A percentile compares a stretch with the other conserved stretches of the same genome.
These are phyloP conservation scores for Cerastoderma edule DNA, from an alignment of 2,888 invertebrate genomes.

Conservation along the genomic window DNA sequence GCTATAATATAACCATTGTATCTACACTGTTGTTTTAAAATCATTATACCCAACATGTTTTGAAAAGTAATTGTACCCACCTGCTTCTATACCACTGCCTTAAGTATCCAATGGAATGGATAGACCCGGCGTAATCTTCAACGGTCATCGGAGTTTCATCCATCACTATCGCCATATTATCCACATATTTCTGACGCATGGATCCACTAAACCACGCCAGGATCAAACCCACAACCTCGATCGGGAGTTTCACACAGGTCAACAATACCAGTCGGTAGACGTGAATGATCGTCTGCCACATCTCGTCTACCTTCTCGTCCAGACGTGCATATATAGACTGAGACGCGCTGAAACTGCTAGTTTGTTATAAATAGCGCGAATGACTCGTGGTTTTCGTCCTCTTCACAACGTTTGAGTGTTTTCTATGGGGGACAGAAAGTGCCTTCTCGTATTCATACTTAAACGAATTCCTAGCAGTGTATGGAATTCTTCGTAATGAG, in stretches of 20 bases:
- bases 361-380: not conserved
- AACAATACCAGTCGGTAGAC: not conserved
- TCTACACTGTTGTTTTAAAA: too few relatives aligned
- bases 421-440: too few relatives aligned
- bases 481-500: too few relatives aligned
- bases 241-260: not conserved
- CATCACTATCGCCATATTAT: conserved; percentile 7
- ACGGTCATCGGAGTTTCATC: not conserved
- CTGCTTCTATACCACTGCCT: conserved; percentile 20
- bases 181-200: conserved; percentile 2
- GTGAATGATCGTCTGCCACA: not conserved
- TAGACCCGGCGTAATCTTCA: conserved; percentile 11
- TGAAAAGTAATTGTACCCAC: not conserved
- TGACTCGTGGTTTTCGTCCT: not conserved
- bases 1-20: too few relatives aligned
- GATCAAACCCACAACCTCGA: not conserved
- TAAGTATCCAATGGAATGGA: conserved; percentile 5
- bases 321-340: not conserved
- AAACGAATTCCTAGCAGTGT: too few relatives aligned
- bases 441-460: too few relatives aligned
- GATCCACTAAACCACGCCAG: not conserved
- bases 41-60: too few relatives aligned
- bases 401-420: not conserved
- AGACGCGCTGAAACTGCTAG: not conserved
- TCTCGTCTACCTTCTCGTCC: not conserved